Conservation (phyloP, 2,888 invertebrate species). For the Siphonodentalium dalli region DNA sequence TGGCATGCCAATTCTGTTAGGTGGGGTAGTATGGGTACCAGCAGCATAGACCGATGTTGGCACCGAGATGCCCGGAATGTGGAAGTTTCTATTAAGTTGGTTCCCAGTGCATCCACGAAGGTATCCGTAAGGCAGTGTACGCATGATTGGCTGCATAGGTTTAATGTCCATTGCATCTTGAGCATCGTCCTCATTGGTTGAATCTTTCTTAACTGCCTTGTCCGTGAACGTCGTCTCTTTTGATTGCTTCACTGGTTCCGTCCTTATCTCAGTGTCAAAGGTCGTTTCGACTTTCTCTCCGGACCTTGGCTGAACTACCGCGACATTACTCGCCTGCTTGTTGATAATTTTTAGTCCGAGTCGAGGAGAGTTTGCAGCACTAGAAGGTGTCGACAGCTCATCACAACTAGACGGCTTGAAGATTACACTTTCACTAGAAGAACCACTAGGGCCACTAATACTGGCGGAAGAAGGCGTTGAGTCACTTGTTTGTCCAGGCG, state of each 20-base stretch:
- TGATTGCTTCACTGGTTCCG: slow-evolving; percentile 48
- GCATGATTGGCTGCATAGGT: slow-evolving; percentile 86
- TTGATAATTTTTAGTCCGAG: slow-evolving; percentile 52
- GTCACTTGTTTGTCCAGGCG: slow-evolving; percentile 32
- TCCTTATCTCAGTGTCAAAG: slow-evolving; percentile 56
- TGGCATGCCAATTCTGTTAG: slow-evolving; percentile 53
- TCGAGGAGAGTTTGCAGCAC: slow-evolving; percentile 48
- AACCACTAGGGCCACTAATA: slow-evolving; percentile 35
- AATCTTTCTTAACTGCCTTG: slow-evolving; percentile 67
- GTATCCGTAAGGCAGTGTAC: slow-evolving; percentile 57
- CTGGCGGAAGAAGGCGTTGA: slow-evolving; percentile 34
- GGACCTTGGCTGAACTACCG: slow-evolving; percentile 53
- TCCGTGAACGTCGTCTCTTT: slow-evolving; percentile 47
- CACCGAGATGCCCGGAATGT: slow-evolving; percentile 49
- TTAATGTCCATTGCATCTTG: slow-evolving; percentile 78
- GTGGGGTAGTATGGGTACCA: too few relatives aligned
- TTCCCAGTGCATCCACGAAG: slow-evolving; percentile 45
- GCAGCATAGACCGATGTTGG: slow-evolving; percentile 43
- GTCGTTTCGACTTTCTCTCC: slow-evolving; percentile 61
- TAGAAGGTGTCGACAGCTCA: slow-evolving; percentile 31
- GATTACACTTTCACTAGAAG: slow-evolving; percentile 57
- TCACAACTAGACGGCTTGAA: slow-evolving; percentile 46
- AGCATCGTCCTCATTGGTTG: slow-evolving; percentile 64
- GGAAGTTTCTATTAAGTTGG: slow-evolving; percentile 44
- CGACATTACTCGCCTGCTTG: slow-evolving; percentile 51